phyloP scores from a whole-genome alignment of 2,888 invertebrate genomes.

The Orthonychiurus folsomi region DNA sequence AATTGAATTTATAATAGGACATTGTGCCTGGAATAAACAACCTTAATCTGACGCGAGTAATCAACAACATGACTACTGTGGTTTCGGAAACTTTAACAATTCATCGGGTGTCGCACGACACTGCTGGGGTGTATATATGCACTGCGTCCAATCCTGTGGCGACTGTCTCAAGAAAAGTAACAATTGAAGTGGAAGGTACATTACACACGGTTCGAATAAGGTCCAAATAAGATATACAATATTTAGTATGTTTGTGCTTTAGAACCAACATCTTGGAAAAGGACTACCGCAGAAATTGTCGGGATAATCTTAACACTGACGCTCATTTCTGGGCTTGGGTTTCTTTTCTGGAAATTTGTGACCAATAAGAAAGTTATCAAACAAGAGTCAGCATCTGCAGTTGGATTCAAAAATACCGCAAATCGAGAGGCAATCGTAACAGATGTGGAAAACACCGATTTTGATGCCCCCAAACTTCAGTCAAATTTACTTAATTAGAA shows the following conservation, averaged over 20 bases:
- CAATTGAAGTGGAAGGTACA: slow-evolving; percentile 11
- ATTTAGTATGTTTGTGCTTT: slow-evolving; percentile 1
- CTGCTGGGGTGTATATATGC: slow-evolving; percentile 10
- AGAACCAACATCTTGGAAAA: slow-evolving; percentile 12
- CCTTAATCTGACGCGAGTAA: not conserved
- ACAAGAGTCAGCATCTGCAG: not conserved
- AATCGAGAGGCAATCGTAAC: not conserved
- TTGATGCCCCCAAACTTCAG: not conserved
- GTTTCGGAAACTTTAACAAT: slow-evolving; percentile 4
- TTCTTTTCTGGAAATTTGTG: slow-evolving; percentile 5
- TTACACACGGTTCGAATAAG: not conserved
- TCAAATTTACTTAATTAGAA: not conserved
- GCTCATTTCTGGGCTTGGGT: not conserved
- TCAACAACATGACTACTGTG: not conserved
- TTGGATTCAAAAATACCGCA: not conserved
- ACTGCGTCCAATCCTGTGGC: slow-evolving; percentile 1
- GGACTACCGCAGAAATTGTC: not conserved
- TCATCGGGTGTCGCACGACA: slow-evolving; percentile 4
- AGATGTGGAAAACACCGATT: not conserved
- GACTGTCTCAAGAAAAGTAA: not conserved
- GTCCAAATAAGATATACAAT: not conserved
- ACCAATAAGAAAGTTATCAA: not conserved
- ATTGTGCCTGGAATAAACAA: not conserved
- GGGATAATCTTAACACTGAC: not conserved
- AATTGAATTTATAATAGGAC: too few relatives aligned